Percentiles rank a stretch among this genome's conserved stretches.
Evolutionary conservation across 2,113 vertebrate genomes (phyloP).

Genomic region (Microtus oregoni): DNA sequence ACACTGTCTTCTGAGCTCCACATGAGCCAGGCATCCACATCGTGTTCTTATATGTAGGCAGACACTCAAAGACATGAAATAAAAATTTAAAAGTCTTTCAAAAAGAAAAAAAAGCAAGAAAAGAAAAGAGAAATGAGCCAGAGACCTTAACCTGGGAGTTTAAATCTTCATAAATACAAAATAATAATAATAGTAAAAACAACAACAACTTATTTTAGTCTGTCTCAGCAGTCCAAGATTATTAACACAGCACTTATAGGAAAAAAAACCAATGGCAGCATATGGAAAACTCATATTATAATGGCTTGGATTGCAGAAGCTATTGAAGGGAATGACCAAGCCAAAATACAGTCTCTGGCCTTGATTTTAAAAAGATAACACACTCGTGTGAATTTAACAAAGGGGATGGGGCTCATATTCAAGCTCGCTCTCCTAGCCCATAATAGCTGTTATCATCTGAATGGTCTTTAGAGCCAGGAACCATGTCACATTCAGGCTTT

Average conservation of each 20-base stretch:
- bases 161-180: background rate
- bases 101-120: background rate
- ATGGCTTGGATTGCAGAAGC: background rate
- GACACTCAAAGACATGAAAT: background rate
- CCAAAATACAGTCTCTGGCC: background rate
- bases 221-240: background rate
- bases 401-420: background rate
- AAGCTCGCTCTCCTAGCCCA: background rate
- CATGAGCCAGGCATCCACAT: background rate
- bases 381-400: background rate
- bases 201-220: background rate
- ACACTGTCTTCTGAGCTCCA: background rate
- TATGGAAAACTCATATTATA: background rate
- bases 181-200: background rate
- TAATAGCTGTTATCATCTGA: background rate
- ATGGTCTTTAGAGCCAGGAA: background rate
- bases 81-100: background rate
- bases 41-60: background rate
- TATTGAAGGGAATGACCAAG: background rate
- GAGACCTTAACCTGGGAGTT: background rate
- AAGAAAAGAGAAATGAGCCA: background rate
- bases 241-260: background rate
- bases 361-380: background rate
- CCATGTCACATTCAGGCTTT: background rate
- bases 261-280: background rate